phyloP scores from a whole-genome alignment of 2,888 invertebrate genomes.

The Amphipoea lucens region DNA sequence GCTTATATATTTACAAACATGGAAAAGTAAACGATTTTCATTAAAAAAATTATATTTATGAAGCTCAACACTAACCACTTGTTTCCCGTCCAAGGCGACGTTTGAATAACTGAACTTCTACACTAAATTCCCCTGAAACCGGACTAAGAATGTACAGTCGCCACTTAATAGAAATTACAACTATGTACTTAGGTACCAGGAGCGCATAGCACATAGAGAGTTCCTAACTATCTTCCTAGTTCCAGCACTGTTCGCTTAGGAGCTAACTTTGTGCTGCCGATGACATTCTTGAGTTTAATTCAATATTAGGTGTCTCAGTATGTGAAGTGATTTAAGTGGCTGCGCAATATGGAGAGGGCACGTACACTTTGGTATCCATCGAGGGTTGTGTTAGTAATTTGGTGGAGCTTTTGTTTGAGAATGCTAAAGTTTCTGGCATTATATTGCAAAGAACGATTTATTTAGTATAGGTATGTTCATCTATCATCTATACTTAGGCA shows the following conservation, averaged over 20 bases:
- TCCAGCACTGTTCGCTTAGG: slow-evolving; percentile 3
- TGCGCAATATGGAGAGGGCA: too few relatives aligned
- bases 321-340: slow-evolving; percentile 23
- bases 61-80: neutral
- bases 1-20: too few relatives aligned
- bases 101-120: neutral
- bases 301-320: slow-evolving; percentile 36
- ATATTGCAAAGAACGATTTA: neutral
- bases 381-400: neutral
- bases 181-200: slow-evolving; percentile 16
- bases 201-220: slow-evolving; percentile 10
- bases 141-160: slow-evolving; percentile 9
- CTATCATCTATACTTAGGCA: too few relatives aligned
- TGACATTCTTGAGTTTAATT: slow-evolving; percentile 43
- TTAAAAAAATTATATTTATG: too few relatives aligned
- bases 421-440: neutral
- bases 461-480: neutral
- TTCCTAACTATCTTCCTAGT: slow-evolving; percentile 19
- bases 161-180: neutral
- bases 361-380: slow-evolving; percentile 1
- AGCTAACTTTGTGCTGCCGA: slow-evolving; percentile 35
- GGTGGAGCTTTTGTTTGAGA: neutral
- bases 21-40: too few relatives aligned
- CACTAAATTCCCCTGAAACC: neutral
- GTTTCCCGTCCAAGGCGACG: neutral